Percentiles rank a stretch among this genome's conserved stretches.
These are phyloP conservation scores for Vespertilio murinus DNA, from an alignment of 2,797 vertebrate species.

Conservation along the genomic window DNA sequence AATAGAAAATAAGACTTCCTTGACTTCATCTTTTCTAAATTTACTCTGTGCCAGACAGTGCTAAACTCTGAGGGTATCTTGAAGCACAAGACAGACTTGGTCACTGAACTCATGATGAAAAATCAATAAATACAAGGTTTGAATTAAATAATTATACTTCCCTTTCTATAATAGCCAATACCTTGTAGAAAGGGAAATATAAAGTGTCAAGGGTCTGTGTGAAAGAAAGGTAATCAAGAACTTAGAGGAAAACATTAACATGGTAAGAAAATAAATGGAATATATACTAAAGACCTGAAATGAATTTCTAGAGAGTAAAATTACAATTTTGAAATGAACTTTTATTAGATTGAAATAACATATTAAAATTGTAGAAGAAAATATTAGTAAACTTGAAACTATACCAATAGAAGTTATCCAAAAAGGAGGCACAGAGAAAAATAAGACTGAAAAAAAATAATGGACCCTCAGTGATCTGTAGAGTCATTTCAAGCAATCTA, in stretches of 20 bases:
- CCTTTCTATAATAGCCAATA: neutral
- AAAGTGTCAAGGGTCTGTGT: neutral
- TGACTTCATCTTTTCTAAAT: neutral
- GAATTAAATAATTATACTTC: neutral
- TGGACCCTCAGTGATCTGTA: neutral
- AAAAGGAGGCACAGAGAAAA: neutral
- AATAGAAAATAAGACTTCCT: neutral
- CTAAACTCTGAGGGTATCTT: neutral
- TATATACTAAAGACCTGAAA: neutral
- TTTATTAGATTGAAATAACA: neutral
- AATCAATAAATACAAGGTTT: neutral
- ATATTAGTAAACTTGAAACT: neutral
- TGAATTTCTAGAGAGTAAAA: neutral
- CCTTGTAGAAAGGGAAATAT: neutral
- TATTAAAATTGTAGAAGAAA: neutral
- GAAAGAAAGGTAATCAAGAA: neutral
- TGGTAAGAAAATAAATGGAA: neutral
- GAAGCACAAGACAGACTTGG: neutral
- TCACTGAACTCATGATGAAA: neutral
- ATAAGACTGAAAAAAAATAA: neutral
- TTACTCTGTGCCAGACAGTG: neutral
- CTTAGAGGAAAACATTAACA: neutral
- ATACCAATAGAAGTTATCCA: neutral
- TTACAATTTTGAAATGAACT: neutral
- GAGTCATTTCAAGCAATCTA: neutral